Conservation (phyloP, 2,888 invertebrate species). For the Leucozona laternaria region DNA sequence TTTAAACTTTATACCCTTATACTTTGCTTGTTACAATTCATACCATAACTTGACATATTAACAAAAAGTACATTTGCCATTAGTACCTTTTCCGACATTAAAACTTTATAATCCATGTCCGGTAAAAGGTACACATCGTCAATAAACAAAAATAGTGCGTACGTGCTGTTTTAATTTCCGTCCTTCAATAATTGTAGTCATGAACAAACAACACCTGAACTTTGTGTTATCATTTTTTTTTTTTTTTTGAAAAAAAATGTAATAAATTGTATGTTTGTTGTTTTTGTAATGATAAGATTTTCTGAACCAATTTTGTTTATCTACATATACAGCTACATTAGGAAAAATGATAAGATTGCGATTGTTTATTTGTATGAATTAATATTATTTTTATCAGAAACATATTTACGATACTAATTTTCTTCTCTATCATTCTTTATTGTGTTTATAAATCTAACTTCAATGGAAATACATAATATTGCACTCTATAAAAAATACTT, state of each 20-base stretch:
- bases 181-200: background rate
- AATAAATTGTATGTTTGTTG: background rate
- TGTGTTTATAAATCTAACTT: background rate
- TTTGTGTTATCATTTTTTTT: conserved; percentile 4
- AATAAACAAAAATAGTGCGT: background rate
- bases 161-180: conserved; percentile 1
- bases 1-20: too few relatives aligned
- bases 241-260: background rate
- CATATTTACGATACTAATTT: background rate
- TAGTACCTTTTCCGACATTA: too few relatives aligned
- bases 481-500: too few relatives aligned
- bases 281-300: conserved; percentile 13
- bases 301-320: conserved; percentile 7
- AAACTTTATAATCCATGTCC: too few relatives aligned
- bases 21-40: too few relatives aligned
- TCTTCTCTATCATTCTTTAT: background rate
- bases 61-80: too few relatives aligned
- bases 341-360: background rate
- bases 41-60: too few relatives aligned
- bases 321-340: background rate
- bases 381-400: background rate
- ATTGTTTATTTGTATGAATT: background rate
- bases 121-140: background rate
- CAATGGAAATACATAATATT: background rate
- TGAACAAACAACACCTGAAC: conserved; percentile 6